Evolutionary conservation across 2,888 invertebrate species (phyloP).

Genomic region (Meteorus colon): DNA sequence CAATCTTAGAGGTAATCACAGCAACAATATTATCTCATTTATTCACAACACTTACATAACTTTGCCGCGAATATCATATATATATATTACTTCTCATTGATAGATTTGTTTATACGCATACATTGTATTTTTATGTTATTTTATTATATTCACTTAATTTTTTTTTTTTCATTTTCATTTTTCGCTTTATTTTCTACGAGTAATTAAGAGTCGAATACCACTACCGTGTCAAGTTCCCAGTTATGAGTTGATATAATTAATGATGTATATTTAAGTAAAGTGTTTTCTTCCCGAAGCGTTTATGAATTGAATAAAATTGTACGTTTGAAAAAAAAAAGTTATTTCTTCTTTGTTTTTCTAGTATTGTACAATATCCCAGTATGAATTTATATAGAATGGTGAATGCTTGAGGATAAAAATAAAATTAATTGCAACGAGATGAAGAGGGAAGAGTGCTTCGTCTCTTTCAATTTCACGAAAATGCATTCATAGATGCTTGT

Average conservation of each 20-base stretch:
- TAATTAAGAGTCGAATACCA: conserved; percentile 51
- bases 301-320: not conserved
- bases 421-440: conserved; percentile 2
- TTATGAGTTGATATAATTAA: not conserved
- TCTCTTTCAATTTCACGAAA: not conserved
- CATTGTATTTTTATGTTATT: conserved; percentile 63
- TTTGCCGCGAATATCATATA: conserved; percentile 71
- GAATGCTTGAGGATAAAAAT: not conserved
- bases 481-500: not conserved
- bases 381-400: not conserved
- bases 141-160: conserved; percentile 31
- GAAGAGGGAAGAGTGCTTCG: not conserved
- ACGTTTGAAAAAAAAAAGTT: not conserved
- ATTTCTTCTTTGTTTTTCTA: not conserved
- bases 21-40: conserved; percentile 74
- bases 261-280: conserved; percentile 14
- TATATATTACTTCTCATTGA: conserved; percentile 61
- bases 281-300: not conserved
- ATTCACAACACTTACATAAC: conserved; percentile 74
- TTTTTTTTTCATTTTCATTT: conserved; percentile 27
- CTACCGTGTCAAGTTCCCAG: conserved; percentile 53
- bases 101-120: conserved; percentile 70
- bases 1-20: conserved; percentile 74
- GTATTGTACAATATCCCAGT: not conserved
- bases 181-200: conserved; percentile 29